phyloP scores from a whole-genome alignment of 2,888 invertebrate species.

The Petrolisthes manimaculis region DNA sequence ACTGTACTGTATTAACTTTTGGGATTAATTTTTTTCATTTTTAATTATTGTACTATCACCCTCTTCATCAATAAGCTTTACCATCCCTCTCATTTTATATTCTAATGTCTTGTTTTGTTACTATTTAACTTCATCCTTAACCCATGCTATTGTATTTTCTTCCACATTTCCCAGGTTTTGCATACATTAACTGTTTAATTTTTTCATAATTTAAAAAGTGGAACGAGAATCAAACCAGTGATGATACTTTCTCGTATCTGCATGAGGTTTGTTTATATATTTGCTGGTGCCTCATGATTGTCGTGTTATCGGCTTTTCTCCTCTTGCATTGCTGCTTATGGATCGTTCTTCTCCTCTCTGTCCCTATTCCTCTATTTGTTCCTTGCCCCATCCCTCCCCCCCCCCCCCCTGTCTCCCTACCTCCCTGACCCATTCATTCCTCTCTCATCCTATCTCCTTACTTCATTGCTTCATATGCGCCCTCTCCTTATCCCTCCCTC shows the following conservation, averaged over 20 bases:
- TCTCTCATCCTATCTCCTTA: neutral
- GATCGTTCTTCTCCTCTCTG: neutral
- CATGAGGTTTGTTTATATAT: neutral
- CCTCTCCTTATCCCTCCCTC: neutral
- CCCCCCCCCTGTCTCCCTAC: neutral
- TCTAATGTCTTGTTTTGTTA: too few relatives aligned
- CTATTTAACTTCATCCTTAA: too few relatives aligned
- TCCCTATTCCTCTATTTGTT: neutral
- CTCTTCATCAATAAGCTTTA: too few relatives aligned
- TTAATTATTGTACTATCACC: too few relatives aligned
- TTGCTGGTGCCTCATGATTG: neutral
- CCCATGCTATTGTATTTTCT: too few relatives aligned
- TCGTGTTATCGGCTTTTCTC: neutral
- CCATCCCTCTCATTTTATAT: too few relatives aligned
- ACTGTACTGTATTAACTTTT: too few relatives aligned
- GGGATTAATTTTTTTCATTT: too few relatives aligned
- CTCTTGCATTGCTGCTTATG: conserved; percentile 10
- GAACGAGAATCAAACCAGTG: neutral
- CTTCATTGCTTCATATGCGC: neutral
- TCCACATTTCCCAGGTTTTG: too few relatives aligned
- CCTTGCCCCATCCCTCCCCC: neutral
- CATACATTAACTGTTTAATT: too few relatives aligned
- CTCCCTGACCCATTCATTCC: neutral
- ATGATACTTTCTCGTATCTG: neutral
- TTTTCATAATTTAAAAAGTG: neutral